phyloP scores from a whole-genome alignment of 2,888 invertebrate species.

The Drosophila lutescens region DNA sequence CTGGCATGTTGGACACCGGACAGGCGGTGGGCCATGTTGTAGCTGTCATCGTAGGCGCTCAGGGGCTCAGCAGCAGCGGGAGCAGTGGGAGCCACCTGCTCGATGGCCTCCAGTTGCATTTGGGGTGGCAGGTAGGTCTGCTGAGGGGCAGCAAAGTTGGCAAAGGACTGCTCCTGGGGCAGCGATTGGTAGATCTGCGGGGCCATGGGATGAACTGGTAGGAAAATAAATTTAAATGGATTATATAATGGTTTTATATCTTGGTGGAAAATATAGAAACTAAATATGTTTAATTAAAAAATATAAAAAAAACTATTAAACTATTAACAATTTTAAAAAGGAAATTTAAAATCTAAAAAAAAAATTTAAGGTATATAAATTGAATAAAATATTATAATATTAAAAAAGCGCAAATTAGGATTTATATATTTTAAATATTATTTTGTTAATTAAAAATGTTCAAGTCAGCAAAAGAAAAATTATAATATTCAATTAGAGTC shows the following conservation, averaged over 20 bases:
- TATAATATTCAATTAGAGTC: too few species aligned
- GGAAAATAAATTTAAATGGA: not conserved
- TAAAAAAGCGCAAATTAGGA: too few species aligned
- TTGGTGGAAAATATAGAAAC: not conserved
- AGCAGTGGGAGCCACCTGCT: slow-evolving; percentile 46
- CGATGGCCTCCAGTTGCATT: slow-evolving; percentile 46
- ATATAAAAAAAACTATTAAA: too few species aligned
- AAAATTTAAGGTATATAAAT: too few species aligned
- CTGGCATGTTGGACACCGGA: slow-evolving; percentile 69
- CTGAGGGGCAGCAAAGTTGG: slow-evolving; percentile 65
- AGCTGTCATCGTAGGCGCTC: slow-evolving; percentile 73
- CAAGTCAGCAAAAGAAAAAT: too few species aligned
- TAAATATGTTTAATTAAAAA: not conserved
- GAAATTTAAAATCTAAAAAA: too few species aligned
- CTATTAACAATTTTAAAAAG: too few species aligned
- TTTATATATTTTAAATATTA: too few species aligned
- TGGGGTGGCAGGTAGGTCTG: slow-evolving; percentile 52
- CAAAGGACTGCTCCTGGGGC: slow-evolving; percentile 71
- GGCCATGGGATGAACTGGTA: slow-evolving; percentile 58
- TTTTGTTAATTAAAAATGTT: too few species aligned
- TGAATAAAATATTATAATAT: too few species aligned
- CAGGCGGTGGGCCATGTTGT: slow-evolving; percentile 78
- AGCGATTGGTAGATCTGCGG: slow-evolving; percentile 76
- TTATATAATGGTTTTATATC: not conserved
- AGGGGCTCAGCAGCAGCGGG: slow-evolving; percentile 49